A percentile compares a stretch with the other conserved stretches of the same genome.
Evolutionary conservation across 2,888 invertebrate genomes (phyloP).

Genomic region (Plagiodera versicolora): DNA sequence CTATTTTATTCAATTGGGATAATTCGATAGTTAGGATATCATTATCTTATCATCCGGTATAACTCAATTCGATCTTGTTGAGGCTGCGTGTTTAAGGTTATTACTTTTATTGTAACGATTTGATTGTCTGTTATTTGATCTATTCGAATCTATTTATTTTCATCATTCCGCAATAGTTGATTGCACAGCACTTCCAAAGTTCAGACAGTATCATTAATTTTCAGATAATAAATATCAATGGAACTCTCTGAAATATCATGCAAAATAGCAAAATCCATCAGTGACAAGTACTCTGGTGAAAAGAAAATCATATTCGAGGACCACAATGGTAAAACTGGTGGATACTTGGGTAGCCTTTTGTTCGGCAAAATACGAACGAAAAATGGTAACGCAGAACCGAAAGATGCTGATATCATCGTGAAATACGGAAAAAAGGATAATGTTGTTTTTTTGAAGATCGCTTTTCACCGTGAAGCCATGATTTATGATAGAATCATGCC

Average conservation of each 20-base stretch:
- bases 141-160: too few species aligned
- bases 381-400: neutral
- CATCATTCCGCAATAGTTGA: too few species aligned
- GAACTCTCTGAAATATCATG: neutral
- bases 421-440: neutral
- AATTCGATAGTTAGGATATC: too few species aligned
- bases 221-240: neutral
- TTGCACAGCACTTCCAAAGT: neutral
- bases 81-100: too few species aligned
- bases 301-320: neutral
- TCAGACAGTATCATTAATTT: neutral
- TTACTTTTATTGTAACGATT: too few species aligned
- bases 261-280: neutral
- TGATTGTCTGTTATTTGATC: too few species aligned
- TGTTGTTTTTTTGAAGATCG: slow-evolving; percentile 18
- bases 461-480: slow-evolving; percentile 15
- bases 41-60: too few species aligned
- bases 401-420: neutral
- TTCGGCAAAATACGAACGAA: neutral
- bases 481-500: slow-evolving; percentile 17
- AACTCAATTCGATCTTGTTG: too few species aligned
- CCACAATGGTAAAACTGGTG: neutral
- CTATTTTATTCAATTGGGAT: too few species aligned
- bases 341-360: neutral
- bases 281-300: neutral